Evolutionary conservation across 1,140 invertebrate species (phyloP), one percentile per base, ranked within the genome.

Genomic region (Melitaea cinxia): DNA sequence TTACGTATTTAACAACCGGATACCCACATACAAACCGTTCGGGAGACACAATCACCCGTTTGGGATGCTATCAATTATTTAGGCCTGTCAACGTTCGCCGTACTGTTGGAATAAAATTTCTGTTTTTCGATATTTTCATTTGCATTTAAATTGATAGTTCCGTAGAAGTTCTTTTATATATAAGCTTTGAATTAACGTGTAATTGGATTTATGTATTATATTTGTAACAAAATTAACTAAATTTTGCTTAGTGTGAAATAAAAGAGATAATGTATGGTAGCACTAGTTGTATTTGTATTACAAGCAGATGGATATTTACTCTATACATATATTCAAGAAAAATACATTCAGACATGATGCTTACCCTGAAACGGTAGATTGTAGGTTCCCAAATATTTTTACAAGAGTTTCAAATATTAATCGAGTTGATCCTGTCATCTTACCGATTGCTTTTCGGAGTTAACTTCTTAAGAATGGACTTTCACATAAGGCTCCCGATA

Each of bases 1-100:
- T 39, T 49, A 24, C 28, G 23, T 52, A 52, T 39, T 24, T 33
- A 15, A 57, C 45, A 50, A 57, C 57, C 15, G 42, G 1, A 47
- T 45, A 45, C 15, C 42, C 42, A 47, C 23, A n/a, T 47, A 47
- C 42, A 9, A 19, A 3, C 33, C 53, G 30, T 28, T 42, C 35
- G 39, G 28, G 26, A 12, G 37, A 54, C 39, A 39, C 55, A 50
- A 65, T 65, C 63, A 52, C 63, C 50, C 56, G 50, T 50, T 50
- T 45, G 63, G 63, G 63, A 65, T 28, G 49, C 63, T 12, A 65
- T 65, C 63, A 58, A 58, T 65, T 65, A 65, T 65, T 65, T 65
- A 65, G 54, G 47, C 23, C 19, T 59, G 63, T 65, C 63, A 65
- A 28, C 63, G 33, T 10, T 24, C 26, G 55, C 55, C 47, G 14